phyloP scores from a whole-genome alignment of 2,113 vertebrate genomes.

The Cochlearius cochlearius region DNA sequence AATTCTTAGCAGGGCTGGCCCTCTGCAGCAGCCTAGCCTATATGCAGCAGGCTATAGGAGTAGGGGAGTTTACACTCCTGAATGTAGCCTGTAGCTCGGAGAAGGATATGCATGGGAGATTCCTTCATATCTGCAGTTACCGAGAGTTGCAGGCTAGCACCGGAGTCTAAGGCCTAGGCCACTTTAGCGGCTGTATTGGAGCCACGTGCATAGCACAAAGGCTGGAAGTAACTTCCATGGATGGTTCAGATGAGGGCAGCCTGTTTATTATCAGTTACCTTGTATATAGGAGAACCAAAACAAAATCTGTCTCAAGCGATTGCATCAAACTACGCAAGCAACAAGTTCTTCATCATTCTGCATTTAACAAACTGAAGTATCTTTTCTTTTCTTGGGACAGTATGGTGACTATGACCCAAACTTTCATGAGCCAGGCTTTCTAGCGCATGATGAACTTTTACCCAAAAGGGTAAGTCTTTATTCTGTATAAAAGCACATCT shows the following conservation, averaged over 20 bases:
- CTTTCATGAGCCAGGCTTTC: constrained; percentile 88
- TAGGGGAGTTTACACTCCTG: not conserved
- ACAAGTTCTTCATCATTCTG: not conserved
- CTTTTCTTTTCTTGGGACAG: constrained; percentile 55
- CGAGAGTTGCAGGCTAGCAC: not conserved
- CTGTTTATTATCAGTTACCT: not conserved
- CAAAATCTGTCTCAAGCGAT: not conserved
- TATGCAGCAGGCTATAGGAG: not conserved
- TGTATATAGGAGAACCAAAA: not conserved
- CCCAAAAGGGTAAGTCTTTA: constrained; percentile 84
- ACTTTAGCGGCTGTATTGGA: not conserved
- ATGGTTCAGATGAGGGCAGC: not conserved
- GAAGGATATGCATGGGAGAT: not conserved
- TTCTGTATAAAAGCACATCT: not conserved
- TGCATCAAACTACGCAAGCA: not conserved
- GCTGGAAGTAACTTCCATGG: not conserved
- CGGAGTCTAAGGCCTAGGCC: not conserved
- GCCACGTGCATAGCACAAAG: not conserved
- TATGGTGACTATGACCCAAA: constrained; percentile 90
- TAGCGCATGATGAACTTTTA: constrained; percentile 87
- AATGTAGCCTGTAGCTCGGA: not conserved
- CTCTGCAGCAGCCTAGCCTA: not conserved
- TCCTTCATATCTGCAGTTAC: not conserved
- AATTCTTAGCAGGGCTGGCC: not conserved
- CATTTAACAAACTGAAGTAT: not conserved